Conservation (phyloP, 2,888 invertebrate species). For the Chrysina gloriosa region DNA sequence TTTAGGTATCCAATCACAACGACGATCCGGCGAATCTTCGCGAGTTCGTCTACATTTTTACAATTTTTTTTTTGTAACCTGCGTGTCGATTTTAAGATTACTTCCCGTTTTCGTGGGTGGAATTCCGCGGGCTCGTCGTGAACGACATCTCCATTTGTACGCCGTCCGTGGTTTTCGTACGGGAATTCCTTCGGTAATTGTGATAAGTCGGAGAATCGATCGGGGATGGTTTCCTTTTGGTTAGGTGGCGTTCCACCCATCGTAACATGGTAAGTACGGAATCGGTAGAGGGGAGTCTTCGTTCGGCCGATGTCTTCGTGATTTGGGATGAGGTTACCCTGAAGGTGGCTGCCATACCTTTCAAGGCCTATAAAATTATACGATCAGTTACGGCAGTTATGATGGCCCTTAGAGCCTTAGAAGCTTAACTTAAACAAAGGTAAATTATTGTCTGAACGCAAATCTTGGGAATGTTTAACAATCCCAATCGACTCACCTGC, state of each 20-base stretch:
- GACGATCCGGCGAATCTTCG: not conserved
- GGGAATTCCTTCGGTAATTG: constrained; percentile 70
- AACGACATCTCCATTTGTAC: constrained; percentile 83
- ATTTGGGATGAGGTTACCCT: constrained; percentile 87
- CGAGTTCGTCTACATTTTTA: not conserved
- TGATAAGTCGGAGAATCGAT: constrained; percentile 60
- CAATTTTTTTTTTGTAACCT: no score
- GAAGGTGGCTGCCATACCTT: constrained; percentile 94
- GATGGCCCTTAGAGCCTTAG: no score
- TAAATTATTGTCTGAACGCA: no score
- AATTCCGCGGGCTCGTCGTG: constrained; percentile 26
- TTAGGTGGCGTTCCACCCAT: constrained; percentile 89
- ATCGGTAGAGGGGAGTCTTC: constrained; percentile 88
- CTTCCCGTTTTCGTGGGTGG: constrained; percentile 18
- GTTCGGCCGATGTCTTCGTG: constrained; percentile 87
- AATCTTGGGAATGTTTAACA: no score
- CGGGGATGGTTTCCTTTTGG: constrained; percentile 77
- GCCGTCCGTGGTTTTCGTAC: constrained; percentile 75
- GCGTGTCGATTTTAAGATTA: no score
- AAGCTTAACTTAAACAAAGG: no score
- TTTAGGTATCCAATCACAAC: constrained; percentile 2
- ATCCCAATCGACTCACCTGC: constrained; percentile 73
- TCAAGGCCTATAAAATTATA: constrained; percentile 74
- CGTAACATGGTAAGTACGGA: constrained; percentile 90
- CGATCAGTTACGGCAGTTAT: not conserved